Evolutionary conservation across 1,140 invertebrate genomes (phyloP).

Genomic region (Drosophila pseudoananassae): DNA sequence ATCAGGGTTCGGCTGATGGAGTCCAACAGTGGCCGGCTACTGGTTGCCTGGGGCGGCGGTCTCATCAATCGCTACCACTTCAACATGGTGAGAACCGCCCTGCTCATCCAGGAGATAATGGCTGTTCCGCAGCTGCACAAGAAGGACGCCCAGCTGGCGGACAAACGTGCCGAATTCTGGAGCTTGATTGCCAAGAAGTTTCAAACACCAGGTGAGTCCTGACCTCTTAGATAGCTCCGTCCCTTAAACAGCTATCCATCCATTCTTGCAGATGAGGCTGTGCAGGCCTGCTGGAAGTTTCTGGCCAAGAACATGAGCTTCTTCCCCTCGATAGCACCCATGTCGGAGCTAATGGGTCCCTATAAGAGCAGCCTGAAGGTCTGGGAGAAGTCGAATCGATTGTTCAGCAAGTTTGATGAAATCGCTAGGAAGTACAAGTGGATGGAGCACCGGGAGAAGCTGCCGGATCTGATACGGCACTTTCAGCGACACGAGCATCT

Average conservation of each 20-base stretch:
- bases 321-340: conserved; percentile 64
- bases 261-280: conserved; percentile 17
- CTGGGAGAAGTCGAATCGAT: conserved; percentile 57
- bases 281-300: conserved; percentile 61
- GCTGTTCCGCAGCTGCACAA: conserved; percentile 64
- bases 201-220: conserved; percentile 50
- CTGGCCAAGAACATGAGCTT: conserved; percentile 49
- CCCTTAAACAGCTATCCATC: neutral
- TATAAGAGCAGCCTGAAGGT: conserved; percentile 30
- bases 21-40: conserved; percentile 13
- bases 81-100: conserved; percentile 28
- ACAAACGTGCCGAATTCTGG: conserved; percentile 41
- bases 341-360: conserved; percentile 64
- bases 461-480: conserved; percentile 49
- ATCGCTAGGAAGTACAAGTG: conserved; percentile 58
- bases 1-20: conserved; percentile 19
- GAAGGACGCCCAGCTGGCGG: conserved; percentile 6
- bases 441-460: conserved; percentile 33
- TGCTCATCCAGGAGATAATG: conserved; percentile 66
- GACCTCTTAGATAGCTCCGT: neutral
- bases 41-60: conserved; percentile 23
- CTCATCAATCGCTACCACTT: conserved; percentile 30
- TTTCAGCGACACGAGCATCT: conserved; percentile 41
- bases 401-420: conserved; percentile 65
- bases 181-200: conserved; percentile 45